Evolutionary conservation across 2,888 invertebrate species (phyloP), one percentile per base, ranked within the genome.

Genomic region (Yponomeuta cagnagella): DNA sequence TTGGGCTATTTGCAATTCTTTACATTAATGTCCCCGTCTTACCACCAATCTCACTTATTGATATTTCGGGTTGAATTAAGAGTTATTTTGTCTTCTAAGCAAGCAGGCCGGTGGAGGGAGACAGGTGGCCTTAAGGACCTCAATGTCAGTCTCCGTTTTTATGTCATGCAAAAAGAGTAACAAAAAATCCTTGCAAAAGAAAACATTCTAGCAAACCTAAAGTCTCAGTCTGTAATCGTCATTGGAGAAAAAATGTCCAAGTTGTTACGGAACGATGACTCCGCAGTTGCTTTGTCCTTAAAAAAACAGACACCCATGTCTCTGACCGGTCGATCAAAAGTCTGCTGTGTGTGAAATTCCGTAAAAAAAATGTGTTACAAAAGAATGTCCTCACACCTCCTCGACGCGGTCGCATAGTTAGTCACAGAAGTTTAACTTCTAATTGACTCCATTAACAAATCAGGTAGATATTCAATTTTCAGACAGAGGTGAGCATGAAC

Each of bases 361-460:
- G 65, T 65, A 30, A 65, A 65, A 65, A 65, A 65, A 65, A 65
- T 31, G 30, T 64, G 31, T 15, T 12, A 58, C 52, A 58, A 58
- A 58, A 65, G 65, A 30, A 10, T 63, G 69, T 63, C 69, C 63
- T 69, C n/a, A 31, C 68, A 31, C 68, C 68, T 52, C 48, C 10
- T 4, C 37, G n/a, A 37, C 37, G 6, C 30, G 31, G 12, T n/a
- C 30, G 10, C 15, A 69, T 43, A 43, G 43, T 43, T 43, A 43
- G 43, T 8, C 6, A 43, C 43, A 43, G 43, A 43, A 43, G 43
- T 43, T 8, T 8, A 3, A 43, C 43, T 43, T 43, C 9, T 6
- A 8, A 8, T 43, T 43, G 9, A 6, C 9, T 37, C 2, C 5
- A 23, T 33, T 33, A 33, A 33, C 33, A 33, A 33, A 33, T 33